Base-by-base conservation (phyloP, 1,140 invertebrate species). In the Melanaphis sacchari region DNA sequence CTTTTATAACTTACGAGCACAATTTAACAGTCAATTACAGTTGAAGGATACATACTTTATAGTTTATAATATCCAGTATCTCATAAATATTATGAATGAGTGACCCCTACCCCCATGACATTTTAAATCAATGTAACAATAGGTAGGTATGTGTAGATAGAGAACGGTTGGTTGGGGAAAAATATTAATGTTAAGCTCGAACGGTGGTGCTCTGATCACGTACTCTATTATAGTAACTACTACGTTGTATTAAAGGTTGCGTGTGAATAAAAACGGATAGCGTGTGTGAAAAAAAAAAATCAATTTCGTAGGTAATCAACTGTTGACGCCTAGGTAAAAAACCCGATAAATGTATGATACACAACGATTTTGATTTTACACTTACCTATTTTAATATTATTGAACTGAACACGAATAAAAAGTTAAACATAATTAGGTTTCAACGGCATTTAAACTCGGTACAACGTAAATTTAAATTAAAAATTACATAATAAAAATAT, bases 41-140 rank as follows among this genome's bases (percentile, higher is more conserved):
- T 93, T 93, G 91, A 93, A 93, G 81, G 91, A 93, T 93, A 93
- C 91, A 85, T 41, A 93, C 36, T 52, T 84, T 40, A 85, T 31
- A 93, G 36, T 52, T 84, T 40, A 84, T 85, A 93, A 84, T 93
- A 82, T 85, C n/a, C 46, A 93, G 76, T 84, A 84, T 84, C 76
- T 85, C 76, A 93, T 84, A 84, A 84, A 52, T 93, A 93, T 82
- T 52, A 85, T 84, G 43, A 81, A 93, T 93, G 22, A 92, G 84
- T 52, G 91, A 93, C 91, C 91, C 81, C 81, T 93, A 93, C 81
- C 91, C 91, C 43, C 36, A 90, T 90, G 88, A 40, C 38, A 90
- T 59, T 90, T 90, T 59, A 90, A 90, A 90, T 59, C 88, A 90
- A 90, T 59, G 38, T 59, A 90, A 90, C 88, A 90, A 90, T 90